Conservation (phyloP, 2,113 vertebrate genomes). For the Neogale vison region DNA sequence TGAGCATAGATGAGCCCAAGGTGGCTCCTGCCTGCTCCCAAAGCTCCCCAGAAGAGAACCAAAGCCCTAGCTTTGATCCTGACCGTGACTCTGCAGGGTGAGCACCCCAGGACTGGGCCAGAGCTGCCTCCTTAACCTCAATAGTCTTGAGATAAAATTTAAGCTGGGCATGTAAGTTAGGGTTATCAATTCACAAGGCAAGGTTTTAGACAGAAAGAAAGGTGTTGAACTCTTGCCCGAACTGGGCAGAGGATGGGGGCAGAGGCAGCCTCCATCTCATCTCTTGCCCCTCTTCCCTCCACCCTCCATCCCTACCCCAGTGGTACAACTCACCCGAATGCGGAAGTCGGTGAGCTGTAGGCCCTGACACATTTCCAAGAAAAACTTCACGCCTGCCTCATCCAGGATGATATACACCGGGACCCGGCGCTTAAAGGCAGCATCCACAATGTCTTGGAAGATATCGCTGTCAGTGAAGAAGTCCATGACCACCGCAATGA, state of each 20-base stretch:
- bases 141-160: not conserved
- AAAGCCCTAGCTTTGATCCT: not conserved
- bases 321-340: conserved; percentile 86
- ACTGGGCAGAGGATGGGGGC: not conserved
- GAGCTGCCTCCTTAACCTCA: not conserved
- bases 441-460: conserved; percentile 94
- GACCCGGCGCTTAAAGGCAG: conserved; percentile 88
- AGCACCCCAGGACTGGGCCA: not conserved
- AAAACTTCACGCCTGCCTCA: conserved; percentile 85
- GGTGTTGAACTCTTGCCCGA: not conserved
- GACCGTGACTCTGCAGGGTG: not conserved
- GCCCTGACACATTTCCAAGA: conserved; percentile 94
- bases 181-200: not conserved
- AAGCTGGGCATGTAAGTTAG: not conserved
- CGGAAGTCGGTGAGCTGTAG: conserved; percentile 88
- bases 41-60: not conserved
- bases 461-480: conserved; percentile 94
- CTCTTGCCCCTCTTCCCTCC: not conserved
- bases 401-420: conserved; percentile 94
- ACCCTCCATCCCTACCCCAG: accelerated
- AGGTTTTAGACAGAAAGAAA: not conserved
- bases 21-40: not conserved
- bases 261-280: not conserved
- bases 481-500: conserved; percentile 97
- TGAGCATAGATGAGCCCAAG: not conserved